phyloP scores from a whole-genome alignment of 2,113 vertebrate species.

The Sardina pilchardus region DNA sequence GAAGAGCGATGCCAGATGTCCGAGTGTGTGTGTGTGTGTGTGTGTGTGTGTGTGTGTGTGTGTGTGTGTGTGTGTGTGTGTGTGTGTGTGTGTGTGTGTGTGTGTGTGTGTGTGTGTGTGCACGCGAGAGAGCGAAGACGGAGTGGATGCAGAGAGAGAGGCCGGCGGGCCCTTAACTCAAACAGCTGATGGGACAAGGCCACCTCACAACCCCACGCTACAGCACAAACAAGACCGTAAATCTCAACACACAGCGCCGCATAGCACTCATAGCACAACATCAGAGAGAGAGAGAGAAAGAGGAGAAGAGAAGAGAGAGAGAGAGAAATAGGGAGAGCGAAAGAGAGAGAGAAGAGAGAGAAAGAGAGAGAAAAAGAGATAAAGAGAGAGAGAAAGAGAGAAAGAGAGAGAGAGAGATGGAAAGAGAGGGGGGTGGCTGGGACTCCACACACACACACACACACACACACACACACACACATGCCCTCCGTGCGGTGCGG shows the following conservation, averaged over 20 bases:
- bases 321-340: conserved; percentile 5
- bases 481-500: conserved; percentile 62
- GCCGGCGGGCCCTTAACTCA: background rate
- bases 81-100: too few species aligned
- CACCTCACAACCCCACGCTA: background rate
- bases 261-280: background rate
- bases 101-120: too few species aligned
- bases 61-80: too few species aligned
- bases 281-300: background rate
- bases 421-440: conserved; percentile 35
- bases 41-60: too few species aligned
- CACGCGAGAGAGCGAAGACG: background rate
- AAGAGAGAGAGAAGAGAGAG: background rate
- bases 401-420: conserved; percentile 20
- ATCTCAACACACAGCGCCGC: conserved; percentile 22
- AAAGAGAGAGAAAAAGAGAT: conserved; percentile 27
- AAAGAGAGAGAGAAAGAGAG: background rate
- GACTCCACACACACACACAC: conserved; percentile 67
- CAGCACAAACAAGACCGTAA: conserved; percentile 23
- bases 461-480: too few species aligned
- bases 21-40: too few species aligned
- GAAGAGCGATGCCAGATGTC: conserved; percentile 26
- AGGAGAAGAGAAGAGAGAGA: background rate
- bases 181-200: background rate
- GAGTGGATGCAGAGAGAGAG: background rate